Conservation (phyloP, 2,888 invertebrate genomes). For the Meta bourneti region DNA sequence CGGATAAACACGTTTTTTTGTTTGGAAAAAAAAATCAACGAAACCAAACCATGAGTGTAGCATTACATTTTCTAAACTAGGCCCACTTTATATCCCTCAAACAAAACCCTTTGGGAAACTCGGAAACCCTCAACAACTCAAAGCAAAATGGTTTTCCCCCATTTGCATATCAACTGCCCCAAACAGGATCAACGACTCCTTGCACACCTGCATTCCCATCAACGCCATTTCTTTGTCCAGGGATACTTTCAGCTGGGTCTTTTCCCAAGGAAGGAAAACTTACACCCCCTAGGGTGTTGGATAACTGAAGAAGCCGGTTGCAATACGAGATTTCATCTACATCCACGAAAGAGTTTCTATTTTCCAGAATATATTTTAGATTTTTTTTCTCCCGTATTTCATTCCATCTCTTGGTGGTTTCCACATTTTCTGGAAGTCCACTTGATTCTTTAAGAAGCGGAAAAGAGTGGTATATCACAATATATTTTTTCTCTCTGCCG, state of each 20-base stretch:
- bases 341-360: background rate
- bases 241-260: too few species aligned
- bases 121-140: background rate
- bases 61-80: too few species aligned
- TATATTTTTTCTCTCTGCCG: background rate
- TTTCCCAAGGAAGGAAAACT: background rate
- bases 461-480: background rate
- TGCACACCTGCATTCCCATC: too few species aligned
- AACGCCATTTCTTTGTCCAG: too few species aligned
- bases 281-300: background rate
- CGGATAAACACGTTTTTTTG: too few species aligned
- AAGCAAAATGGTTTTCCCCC: background rate
- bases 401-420: constrained; percentile 23
- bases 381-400: constrained; percentile 5
- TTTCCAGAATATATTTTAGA: background rate
- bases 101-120: too few species aligned
- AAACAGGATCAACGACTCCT: background rate
- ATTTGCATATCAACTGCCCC: background rate
- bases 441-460: constrained; percentile 3
- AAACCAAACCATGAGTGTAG: too few species aligned
- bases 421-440: background rate
- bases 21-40: too few species aligned
- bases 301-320: constrained; percentile 13
- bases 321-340: constrained; percentile 23
- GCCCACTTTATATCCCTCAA: too few species aligned